Percentiles rank a stretch among this genome's conserved stretches.
Conservation (phyloP, 2,113 vertebrate species). For the Eidolon helvum region DNA sequence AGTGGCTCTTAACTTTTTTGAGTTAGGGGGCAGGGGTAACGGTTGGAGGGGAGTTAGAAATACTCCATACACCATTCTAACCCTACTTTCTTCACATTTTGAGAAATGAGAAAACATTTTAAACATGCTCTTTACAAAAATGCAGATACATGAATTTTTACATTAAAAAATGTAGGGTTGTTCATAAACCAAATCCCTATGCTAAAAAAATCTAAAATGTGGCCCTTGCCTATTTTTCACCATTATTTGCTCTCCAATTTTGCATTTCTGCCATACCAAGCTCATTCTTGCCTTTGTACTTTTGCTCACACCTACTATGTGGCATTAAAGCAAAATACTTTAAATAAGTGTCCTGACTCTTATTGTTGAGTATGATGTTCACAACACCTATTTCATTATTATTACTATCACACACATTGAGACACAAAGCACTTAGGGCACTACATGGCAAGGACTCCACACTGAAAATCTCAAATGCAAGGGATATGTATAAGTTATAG, state of each 20-base stretch:
- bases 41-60: neutral
- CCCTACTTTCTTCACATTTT: neutral
- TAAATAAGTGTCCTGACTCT: neutral
- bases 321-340: neutral
- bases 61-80: neutral
- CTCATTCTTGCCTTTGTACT: neutral
- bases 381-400: neutral
- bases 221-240: neutral
- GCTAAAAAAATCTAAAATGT: neutral
- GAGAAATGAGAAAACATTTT: neutral
- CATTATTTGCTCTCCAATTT: neutral
- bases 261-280: neutral
- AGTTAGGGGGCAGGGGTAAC: no score
- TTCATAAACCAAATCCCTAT: neutral
- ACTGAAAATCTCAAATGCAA: neutral
- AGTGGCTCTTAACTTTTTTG: neutral
- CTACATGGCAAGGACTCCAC: neutral
- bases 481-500: neutral
- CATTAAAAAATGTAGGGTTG: neutral
- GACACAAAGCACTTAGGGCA: neutral
- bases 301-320: neutral
- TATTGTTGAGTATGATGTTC: neutral
- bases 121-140: neutral
- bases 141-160: neutral
- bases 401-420: neutral